phyloP scores from a whole-genome alignment of 2,797 vertebrate species.

The Salmo trutta region DNA sequence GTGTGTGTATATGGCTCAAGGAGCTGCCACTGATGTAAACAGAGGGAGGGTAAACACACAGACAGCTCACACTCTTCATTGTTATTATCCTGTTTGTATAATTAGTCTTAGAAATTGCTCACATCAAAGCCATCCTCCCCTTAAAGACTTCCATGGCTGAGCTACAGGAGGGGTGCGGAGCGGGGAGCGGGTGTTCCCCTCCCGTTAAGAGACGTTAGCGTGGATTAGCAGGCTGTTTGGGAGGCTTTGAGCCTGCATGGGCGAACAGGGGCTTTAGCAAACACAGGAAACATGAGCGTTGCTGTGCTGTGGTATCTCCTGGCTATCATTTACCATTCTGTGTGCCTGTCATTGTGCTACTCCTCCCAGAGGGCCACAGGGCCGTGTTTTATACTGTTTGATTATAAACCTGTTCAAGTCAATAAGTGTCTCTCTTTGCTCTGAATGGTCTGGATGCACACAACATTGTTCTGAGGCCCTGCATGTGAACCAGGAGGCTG shows the following conservation, averaged over 20 bases:
- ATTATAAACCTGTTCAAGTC: constrained; percentile 45
- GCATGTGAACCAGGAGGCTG: constrained; percentile 22
- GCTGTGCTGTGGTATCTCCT: constrained; percentile 24
- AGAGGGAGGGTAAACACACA: constrained; percentile 70
- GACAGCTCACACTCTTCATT: constrained; percentile 73
- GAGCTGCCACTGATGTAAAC: constrained; percentile 77
- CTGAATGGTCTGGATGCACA: constrained; percentile 3
- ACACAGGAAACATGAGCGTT: constrained; percentile 20
- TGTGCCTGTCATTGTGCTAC: constrained; percentile 39
- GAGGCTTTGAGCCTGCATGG: constrained; percentile 51
- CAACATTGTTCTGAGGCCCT: constrained; percentile 27
- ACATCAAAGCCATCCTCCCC: constrained; percentile 79
- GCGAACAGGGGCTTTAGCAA: constrained; percentile 26
- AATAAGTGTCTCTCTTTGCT: constrained; percentile 29
- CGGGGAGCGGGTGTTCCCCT: constrained; percentile 13
- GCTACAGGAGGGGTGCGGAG: constrained; percentile 40
- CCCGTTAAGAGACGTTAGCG: constrained; percentile 35
- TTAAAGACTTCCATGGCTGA: constrained; percentile 63
- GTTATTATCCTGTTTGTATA: constrained; percentile 82
- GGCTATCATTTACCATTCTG: constrained; percentile 44
- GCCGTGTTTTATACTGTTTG: constrained; percentile 41
- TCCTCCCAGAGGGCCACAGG: constrained; percentile 18
- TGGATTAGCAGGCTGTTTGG: constrained; percentile 40
- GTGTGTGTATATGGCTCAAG: constrained; percentile 60
- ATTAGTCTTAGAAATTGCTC: constrained; percentile 79